Base-by-base conservation (phyloP, 2,888 invertebrate genomes). In the Aleiodes testaceus region DNA sequence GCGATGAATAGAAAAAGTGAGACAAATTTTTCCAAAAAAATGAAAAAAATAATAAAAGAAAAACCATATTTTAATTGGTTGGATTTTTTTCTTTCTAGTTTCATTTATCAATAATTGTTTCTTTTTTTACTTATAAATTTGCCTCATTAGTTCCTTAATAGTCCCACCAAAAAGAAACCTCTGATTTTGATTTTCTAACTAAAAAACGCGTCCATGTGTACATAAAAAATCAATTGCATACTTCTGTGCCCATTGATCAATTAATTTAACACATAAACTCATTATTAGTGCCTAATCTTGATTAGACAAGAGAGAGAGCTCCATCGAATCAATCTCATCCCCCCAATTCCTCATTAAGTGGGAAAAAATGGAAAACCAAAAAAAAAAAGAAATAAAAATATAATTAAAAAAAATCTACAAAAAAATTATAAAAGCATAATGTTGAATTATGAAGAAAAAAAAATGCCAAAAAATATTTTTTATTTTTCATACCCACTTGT, bases 401-500 rank as follows among this genome's bases (percentile, higher is more conserved):
- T 6, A 71, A 50, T 26, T 44, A 68, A 63, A 74, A 72, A 72
- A 76, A 72, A 74, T 53, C 47, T 69, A 66, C 44, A 74, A 67
- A 72, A 69, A 75, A 69, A 66, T 5, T 36, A 36, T 9, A 36
- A 36, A 36, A 36, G 11, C 36, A 36, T 36, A 36, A 36, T 36
- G 6, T 9, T 36, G 2, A 36, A 36, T 36, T 36, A 36, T 36
- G 36, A 52, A 65, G 61, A 75, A 75, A 71, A 72, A 72, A 75
- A 76, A 75, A 73, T 72, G 72, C 76, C 76, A 76, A 75, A 77
- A 75, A 78, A 79, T 79, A 78, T 80, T 80, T 79, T 80, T 79
- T 78, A 72, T 81, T 79, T 78, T 80, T 79, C 79, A 80, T 78
- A 78, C 74, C 78, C 77, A 76, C 72, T 73, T 70, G 71, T 78